Percentiles rank a stretch among this genome's conserved stretches.
Conservation (phyloP, 2,113 vertebrate genomes). For the Pandion haliaetus region DNA sequence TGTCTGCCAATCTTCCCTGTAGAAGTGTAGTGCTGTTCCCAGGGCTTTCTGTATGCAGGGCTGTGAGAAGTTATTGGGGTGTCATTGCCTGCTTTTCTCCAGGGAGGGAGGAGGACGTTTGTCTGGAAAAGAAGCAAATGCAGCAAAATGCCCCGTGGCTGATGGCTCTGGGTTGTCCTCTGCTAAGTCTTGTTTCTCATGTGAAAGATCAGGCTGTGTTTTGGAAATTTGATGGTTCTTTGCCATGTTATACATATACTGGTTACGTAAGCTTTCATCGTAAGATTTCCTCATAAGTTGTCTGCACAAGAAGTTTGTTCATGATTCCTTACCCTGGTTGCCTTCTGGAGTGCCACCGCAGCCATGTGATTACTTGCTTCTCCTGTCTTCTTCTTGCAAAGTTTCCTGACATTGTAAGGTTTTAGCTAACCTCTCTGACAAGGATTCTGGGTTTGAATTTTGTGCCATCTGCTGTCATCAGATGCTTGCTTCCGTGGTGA, state of each 20-base stretch:
- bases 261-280: not conserved
- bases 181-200: not conserved
- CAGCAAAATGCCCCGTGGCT: accelerated
- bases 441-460: not conserved
- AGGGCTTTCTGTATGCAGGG: not conserved
- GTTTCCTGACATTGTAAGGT: not conserved
- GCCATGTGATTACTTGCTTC: not conserved
- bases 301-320: too few relatives aligned
- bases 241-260: accelerated
- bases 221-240: not conserved
- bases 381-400: not conserved
- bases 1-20: not conserved
- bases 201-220: accelerated
- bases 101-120: not conserved
- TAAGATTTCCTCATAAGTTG: not conserved
- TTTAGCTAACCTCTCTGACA: not conserved
- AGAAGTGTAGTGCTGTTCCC: accelerated
- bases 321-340: not conserved
- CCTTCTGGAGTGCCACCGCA: not conserved
- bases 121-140: not conserved
- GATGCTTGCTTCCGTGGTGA: not conserved
- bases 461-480: not conserved
- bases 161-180: not conserved
- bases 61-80: not conserved
- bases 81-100: too few relatives aligned